These are phyloP conservation scores for Brenthis ino DNA, from an alignment of 2,888 invertebrate genomes.

Conservation along the genomic window DNA sequence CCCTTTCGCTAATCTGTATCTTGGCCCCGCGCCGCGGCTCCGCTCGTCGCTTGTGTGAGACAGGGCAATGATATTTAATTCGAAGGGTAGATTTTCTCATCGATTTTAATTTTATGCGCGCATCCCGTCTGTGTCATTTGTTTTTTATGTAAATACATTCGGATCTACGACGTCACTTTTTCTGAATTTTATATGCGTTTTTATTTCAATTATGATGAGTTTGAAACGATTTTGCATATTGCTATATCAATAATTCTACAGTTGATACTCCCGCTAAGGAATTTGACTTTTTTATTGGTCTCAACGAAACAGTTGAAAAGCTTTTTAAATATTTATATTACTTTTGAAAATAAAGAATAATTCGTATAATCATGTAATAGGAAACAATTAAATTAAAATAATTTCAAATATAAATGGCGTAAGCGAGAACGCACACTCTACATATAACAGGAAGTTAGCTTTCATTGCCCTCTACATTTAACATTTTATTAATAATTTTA, in stretches of 20 bases:
- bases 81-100: conserved; percentile 80
- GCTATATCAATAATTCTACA: conserved; percentile 8
- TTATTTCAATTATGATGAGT: conserved; percentile 59
- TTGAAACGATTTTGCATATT: conserved; percentile 48
- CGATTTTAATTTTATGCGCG: conserved; percentile 82
- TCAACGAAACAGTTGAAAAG: too few species aligned
- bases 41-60: conserved; percentile 56
- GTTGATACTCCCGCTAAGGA: too few species aligned
- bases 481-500: conserved; percentile 23
- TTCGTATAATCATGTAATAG: too few species aligned
- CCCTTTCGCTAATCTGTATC: conserved; percentile 74
- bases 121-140: conserved; percentile 79
- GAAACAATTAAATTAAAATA: too few species aligned
- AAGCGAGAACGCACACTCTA: not conserved
- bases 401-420: not conserved
- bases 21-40: conserved; percentile 52
- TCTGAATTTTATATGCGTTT: conserved; percentile 63
- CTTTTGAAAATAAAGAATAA: too few species aligned
- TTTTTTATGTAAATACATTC: conserved; percentile 80
- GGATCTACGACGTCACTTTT: conserved; percentile 71
- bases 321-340: too few species aligned
- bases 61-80: conserved; percentile 80
- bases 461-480: conserved; percentile 7
- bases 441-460: conserved; percentile 3
- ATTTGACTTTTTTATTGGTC: too few species aligned